Evolutionary conservation across 2,113 vertebrate genomes (phyloP), one percentile per base, ranked within the genome.

Genomic region (Monarcha castaneiventris): DNA sequence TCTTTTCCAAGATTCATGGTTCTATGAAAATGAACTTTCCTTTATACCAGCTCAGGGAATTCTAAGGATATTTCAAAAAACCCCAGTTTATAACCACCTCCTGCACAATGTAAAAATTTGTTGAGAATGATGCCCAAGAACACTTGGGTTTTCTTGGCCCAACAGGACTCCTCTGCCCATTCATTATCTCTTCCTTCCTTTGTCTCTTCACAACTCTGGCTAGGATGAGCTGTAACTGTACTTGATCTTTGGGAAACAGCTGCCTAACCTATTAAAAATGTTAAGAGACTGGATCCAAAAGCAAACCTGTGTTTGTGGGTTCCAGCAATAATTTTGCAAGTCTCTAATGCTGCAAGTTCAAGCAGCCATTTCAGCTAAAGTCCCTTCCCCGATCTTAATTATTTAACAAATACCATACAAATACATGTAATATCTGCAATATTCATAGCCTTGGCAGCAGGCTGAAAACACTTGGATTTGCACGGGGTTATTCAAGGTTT

Each of bases 391-490:
- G 33, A 59, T 32, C 59, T 96, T 32, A 95, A 96, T 94, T 92
- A 94, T 94, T 96, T 90, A 95, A 84, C 63, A 78, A 92, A 90
- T 88, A 74, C 59, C 68, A 35, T 62, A 51, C 67, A 83, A 90
- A 90, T 72, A 55, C 67, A 23, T 71, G 86, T 89, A 92, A 94
- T 91, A 93, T 12, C 52, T 96, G 80, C 93, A 95, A 78, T 90
- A 95, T 93, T 94, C 64, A 90, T 94, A 44, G 73, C 52, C 86
- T 52, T 8, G 13, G 59, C 1, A 8, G 90, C 79, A 86, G 83
- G 61, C 80, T 96, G 77, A 20, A 92, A 92, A 90, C 52, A 76
- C 15, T 90, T 58, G 67, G 51, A 63, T 75, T 88, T 90, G 41
- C 41, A 29, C 4, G 6, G 52, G 91, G 72, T 97, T 93, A 63